Percentiles rank a stretch among this genome's conserved stretches.
Evolutionary conservation across 2,113 vertebrate genomes (phyloP).

Genomic region (Alethe diademata): DNA sequence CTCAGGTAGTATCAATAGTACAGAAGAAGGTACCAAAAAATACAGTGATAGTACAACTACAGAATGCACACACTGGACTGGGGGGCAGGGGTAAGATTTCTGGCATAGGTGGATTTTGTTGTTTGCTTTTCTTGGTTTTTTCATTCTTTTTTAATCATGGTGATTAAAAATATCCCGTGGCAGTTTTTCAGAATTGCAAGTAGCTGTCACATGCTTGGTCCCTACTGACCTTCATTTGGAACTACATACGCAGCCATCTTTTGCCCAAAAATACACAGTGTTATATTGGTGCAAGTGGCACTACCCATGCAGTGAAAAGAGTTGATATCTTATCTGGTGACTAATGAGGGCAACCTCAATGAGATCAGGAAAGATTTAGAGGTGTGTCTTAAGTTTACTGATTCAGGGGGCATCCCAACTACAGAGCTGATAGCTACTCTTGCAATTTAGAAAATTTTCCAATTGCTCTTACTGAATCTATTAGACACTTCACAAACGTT

Average conservation of each 20-base stretch:
- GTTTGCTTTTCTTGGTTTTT: too few species aligned
- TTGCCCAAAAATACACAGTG: not conserved
- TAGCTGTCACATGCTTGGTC: not conserved
- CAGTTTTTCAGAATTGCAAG: not conserved
- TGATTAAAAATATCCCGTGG: not conserved
- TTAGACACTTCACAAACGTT: not conserved
- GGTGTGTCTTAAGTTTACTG: not conserved
- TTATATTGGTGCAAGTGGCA: not conserved
- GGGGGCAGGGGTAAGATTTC: not conserved
- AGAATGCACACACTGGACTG: not conserved
- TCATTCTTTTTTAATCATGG: not conserved
- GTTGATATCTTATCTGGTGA: not conserved
- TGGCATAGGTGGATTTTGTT: not conserved
- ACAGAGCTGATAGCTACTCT: not conserved
- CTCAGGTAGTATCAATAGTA: not conserved
- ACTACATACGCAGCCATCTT: not conserved
- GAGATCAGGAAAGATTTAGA: not conserved
- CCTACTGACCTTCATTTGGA: not conserved
- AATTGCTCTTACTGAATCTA: not conserved
- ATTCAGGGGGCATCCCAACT: not conserved
- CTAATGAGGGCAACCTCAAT: not conserved
- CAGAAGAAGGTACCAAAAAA: not conserved
- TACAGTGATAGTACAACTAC: not conserved
- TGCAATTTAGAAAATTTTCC: not conserved
- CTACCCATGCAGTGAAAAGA: not conserved